A percentile compares a stretch with the other conserved stretches of the same genome.
These are phyloP conservation scores for Thomomys bottae DNA, from an alignment of 2,113 vertebrate species.

Conservation along the genomic window DNA sequence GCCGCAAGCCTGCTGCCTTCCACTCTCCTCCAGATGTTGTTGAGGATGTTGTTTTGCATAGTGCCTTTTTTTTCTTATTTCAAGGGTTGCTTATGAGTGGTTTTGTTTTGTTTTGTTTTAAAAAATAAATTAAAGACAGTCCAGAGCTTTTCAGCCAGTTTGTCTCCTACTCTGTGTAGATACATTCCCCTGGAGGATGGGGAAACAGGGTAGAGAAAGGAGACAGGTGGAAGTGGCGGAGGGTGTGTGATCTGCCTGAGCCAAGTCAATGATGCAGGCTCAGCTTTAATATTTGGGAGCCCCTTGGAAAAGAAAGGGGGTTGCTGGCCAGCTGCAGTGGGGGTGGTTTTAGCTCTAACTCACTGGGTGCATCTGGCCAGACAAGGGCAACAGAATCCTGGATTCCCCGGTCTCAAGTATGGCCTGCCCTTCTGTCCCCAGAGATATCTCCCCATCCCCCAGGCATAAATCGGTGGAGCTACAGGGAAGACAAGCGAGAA, in stretches of 20 bases:
- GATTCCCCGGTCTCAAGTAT: not conserved
- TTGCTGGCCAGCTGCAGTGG: not conserved
- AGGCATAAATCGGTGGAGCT: slow-evolving; percentile 69
- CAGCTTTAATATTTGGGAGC: not conserved
- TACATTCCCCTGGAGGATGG: slow-evolving; percentile 53
- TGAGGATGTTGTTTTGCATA: slow-evolving; percentile 83
- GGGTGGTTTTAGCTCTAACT: not conserved
- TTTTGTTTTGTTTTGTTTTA: slow-evolving; percentile 77
- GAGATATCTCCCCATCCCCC: not conserved
- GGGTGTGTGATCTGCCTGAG: not conserved
- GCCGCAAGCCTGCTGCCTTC: slow-evolving; percentile 68
- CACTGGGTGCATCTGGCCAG: not conserved
- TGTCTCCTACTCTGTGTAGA: slow-evolving; percentile 82
- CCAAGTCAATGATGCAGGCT: not conserved
- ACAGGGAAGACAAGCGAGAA: slow-evolving; percentile 71
- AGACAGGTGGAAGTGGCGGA: slow-evolving; percentile 31
- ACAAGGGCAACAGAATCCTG: not conserved
- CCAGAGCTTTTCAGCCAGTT: slow-evolving; percentile 81
- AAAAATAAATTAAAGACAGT: slow-evolving; percentile 83
- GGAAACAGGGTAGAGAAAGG: slow-evolving; percentile 28
- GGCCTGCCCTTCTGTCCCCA: not conserved
- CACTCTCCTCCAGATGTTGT: slow-evolving; percentile 77
- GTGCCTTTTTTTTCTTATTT: slow-evolving; percentile 87
- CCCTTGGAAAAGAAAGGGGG: fast-evolving
- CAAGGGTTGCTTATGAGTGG: slow-evolving; percentile 64